Percentiles rank a stretch among this genome's conserved stretches.
Conservation (phyloP, 64 coral and sea anemone species). For the Dendronephthya gigantea region DNA sequence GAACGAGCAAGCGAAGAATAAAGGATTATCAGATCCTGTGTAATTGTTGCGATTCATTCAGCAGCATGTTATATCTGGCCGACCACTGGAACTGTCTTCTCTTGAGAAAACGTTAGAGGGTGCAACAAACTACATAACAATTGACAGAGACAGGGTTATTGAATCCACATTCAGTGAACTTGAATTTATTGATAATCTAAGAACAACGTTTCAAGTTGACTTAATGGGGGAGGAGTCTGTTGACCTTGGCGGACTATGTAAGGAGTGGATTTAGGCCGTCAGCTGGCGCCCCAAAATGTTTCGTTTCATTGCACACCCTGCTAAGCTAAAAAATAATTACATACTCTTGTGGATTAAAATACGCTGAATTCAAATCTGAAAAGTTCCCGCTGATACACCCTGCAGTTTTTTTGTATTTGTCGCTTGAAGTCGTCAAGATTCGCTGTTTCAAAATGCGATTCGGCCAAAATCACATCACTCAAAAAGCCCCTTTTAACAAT, state of each 20-base stretch:
- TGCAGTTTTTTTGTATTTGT: neutral
- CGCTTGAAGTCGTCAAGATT: neutral
- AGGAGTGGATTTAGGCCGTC: constrained; percentile 38
- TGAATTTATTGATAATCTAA: constrained; percentile 38
- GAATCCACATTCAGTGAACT: constrained; percentile 43
- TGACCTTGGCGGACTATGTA: constrained; percentile 41
- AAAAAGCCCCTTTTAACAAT: neutral
- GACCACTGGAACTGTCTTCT: constrained; percentile 35
- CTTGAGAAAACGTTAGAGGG: constrained; percentile 34
- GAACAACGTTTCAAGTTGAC: constrained; percentile 38
- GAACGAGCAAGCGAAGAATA: no score
- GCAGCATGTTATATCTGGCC: constrained; percentile 37
- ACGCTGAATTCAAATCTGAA: neutral
- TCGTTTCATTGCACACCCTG: neutral
- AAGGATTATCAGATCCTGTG: constrained; percentile 23
- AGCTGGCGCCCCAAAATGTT: neutral
- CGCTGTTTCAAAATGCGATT: neutral
- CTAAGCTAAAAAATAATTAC: constrained; percentile 19
- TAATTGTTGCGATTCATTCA: constrained; percentile 45
- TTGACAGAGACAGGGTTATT: constrained; percentile 43
- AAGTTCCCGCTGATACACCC: neutral
- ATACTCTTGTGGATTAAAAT: constrained; percentile 4
- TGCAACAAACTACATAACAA: constrained; percentile 47
- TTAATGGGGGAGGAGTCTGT: constrained; percentile 49
- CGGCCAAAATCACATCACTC: neutral